Base-by-base conservation (phyloP, 2,888 invertebrate genomes). In the Colletes collaris region DNA sequence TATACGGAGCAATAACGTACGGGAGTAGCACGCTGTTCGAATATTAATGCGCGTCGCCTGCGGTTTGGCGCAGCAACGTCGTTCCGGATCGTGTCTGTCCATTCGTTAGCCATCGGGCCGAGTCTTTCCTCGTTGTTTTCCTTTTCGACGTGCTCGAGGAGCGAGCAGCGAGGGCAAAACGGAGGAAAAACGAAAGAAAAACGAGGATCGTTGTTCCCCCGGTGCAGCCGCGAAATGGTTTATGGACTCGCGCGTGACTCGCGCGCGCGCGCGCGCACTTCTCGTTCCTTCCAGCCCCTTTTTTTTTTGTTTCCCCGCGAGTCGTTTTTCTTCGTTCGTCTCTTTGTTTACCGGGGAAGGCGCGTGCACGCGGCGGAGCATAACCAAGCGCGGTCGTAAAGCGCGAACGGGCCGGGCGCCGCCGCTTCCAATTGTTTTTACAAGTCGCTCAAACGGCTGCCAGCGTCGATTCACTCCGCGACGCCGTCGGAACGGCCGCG, bases 381-480 rank as follows among this genome's bases (percentile, higher is more conserved):
- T 82, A 74, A 82, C 70, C 79, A 62, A 82, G 64, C 75, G 63
- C 40, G 66, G 55, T 64, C 70, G 69, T 75, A 76, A 79, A 77
- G 67, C 71, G 70, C 60, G 63, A 55, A 58, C 66, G 27, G 55
- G 46, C 65, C 66, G 27, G 55, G 46, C 65, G 55, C 52, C 65
- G 55, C 52, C 19, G 70, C 69, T 55, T 66, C 59, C 82, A 78
- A 84, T 84, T 84, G 84, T 84, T 84, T 81, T 83, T 68, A 84
- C 80, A 83, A 83, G 83, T 83, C 81, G 79, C 74, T 79, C 81
- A 74, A 78, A 69, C 50, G 60, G 49, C 74, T 46, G 65, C 27
- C 71, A 65, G 65, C 58, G 67, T 58, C 59, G 46, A 56, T 59
- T 73, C 44, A 58, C 19, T 27, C 16, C 3, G 1, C 6, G 53